Base-by-base conservation (phyloP, 2,797 vertebrate genomes). In the Limnodromus scolopaceus region DNA sequence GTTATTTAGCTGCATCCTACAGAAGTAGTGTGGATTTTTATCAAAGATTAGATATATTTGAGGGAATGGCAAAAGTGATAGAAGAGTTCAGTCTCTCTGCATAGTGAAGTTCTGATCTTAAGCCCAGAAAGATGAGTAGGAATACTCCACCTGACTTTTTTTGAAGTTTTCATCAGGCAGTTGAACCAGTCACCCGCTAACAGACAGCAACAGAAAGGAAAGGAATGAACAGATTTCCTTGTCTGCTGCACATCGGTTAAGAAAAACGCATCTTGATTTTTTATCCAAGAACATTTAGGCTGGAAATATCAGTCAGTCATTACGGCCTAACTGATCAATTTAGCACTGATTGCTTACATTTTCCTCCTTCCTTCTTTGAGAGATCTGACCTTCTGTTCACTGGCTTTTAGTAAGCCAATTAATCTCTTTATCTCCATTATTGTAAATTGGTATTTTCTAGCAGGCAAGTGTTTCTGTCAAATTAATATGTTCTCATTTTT, bases 391-490 rank as follows among this genome's bases (percentile, higher is more conserved):
- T 89, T 69, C 71, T 63, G 34, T 63, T 70, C 78, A 55, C 71
- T 60, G 60, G 60, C 95, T 91, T 91, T 92, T 95, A 93, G 92
- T 71, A 95, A 95, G 45, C 53, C 9, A 81, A 58, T 91, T 77
- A 87, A 81, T 85, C n/a, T 84, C 19, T 89, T 91, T 87, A 91
- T 85, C 51, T 87, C 92, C 60, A 71, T 85, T 96, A 71, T 28
- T 77, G n/a, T 65, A 60, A 81, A 64, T 0, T 3, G 13, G 45
- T 49, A 20, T 80, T 94, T 92, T 60, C 82, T 83, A 54, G 76
- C 32, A 83, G 64, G 38, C 30, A 85, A 87, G 23, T n/a, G 83
- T 87, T 87, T 83, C 34, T 80, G 45, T 60, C 16, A 30, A 45
- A n/a, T 80, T 64, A 89, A 55, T 55, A 77, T 0, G 0, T 69